A percentile compares a stretch with the other conserved stretches of the same genome.
These are phyloP conservation scores for Drosophila paulistorum DNA, from an alignment of 1,140 invertebrate genomes.

Conservation along the genomic window DNA sequence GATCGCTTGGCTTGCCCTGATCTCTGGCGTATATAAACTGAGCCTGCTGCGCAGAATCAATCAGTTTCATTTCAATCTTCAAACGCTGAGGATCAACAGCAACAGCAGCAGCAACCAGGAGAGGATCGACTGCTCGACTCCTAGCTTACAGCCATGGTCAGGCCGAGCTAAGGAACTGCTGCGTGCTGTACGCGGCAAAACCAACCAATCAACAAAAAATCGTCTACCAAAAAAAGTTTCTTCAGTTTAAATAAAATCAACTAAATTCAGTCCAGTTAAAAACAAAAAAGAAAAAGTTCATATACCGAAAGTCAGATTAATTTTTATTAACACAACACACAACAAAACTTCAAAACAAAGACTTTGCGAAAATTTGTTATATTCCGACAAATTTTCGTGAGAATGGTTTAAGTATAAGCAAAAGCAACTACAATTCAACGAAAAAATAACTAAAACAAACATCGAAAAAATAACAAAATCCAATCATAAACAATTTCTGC, in stretches of 20 bases:
- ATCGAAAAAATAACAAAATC: slow-evolving; percentile 17
- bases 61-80: slow-evolving; percentile 83
- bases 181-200: slow-evolving; percentile 50
- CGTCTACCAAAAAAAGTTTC: slow-evolving; percentile 27
- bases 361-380: slow-evolving; percentile 51
- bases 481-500: slow-evolving; percentile 36
- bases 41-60: slow-evolving; percentile 79
- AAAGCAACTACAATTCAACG: slow-evolving; percentile 30
- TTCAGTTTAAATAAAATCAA: slow-evolving; percentile 32
- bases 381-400: slow-evolving; percentile 52
- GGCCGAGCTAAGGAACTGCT: slow-evolving; percentile 57
- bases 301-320: slow-evolving; percentile 81
- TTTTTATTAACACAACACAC: slow-evolving; percentile 57
- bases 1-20: slow-evolving; percentile 41
- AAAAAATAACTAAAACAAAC: slow-evolving; percentile 14
- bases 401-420: slow-evolving; percentile 62
- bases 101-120: slow-evolving; percentile 58
- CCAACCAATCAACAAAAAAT: slow-evolving; percentile 24
- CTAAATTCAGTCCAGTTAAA: slow-evolving; percentile 46
- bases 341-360: slow-evolving; percentile 35
- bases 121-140: slow-evolving; percentile 49
- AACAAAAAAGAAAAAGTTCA: slow-evolving; percentile 50
- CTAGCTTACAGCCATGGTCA: slow-evolving; percentile 55
- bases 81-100: slow-evolving; percentile 73
- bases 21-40: slow-evolving; percentile 66